Conservation (phyloP, 2,888 invertebrate genomes). For the Chloroclysta siterata region DNA sequence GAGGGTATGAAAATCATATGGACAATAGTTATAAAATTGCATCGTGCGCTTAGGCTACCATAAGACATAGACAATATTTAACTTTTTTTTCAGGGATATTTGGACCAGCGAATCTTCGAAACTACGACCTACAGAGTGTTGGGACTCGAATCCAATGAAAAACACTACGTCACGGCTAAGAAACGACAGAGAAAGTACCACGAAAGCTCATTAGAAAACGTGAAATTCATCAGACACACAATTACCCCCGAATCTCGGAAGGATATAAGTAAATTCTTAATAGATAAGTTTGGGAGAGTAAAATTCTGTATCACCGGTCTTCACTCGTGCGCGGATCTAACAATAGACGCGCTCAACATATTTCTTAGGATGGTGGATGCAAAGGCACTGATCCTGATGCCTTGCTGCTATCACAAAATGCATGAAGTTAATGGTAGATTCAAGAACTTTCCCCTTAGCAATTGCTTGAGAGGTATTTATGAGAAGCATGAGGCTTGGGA, state of each 20-base stretch:
- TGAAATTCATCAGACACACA: constrained; percentile 85
- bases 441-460: constrained; percentile 88
- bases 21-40: too few species aligned
- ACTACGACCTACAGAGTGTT: constrained; percentile 85
- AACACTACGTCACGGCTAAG: constrained; percentile 84
- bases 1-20: too few species aligned
- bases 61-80: too few species aligned
- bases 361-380: constrained; percentile 85
- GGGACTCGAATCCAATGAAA: constrained; percentile 87
- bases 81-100: constrained; percentile 85
- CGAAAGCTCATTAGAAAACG: constrained; percentile 74
- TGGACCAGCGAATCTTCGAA: constrained; percentile 87
- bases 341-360: constrained; percentile 87
- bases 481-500: constrained; percentile 57
- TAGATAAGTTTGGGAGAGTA: constrained; percentile 64
- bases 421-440: constrained; percentile 63
- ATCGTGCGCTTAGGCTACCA: too few species aligned
- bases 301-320: constrained; percentile 84
- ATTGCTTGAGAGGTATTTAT: constrained; percentile 68
- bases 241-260: constrained; percentile 80
- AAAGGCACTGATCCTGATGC: constrained; percentile 87
- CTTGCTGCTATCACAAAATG: constrained; percentile 93
- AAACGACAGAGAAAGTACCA: constrained; percentile 84
- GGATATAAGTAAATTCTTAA: constrained; percentile 69
- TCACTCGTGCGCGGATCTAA: constrained; percentile 92